phyloP scores from a whole-genome alignment of 2,113 vertebrate species.

The Cygnus buccinator region DNA sequence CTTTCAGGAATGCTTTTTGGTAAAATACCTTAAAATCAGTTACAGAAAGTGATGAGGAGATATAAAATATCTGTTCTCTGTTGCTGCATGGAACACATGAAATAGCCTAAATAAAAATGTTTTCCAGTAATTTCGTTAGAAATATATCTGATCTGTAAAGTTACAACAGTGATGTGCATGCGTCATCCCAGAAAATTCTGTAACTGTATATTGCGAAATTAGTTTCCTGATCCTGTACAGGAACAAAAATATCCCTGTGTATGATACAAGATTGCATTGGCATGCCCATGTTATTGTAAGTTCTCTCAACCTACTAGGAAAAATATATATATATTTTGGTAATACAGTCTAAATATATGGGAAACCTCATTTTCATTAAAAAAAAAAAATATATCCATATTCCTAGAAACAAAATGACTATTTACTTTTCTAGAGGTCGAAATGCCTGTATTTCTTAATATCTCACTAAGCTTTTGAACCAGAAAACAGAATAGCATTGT shows the following conservation, averaged over 20 bases:
- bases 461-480: not conserved
- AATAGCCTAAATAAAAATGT: not conserved
- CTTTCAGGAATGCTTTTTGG: slow-evolving; percentile 66
- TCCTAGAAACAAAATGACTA: not conserved
- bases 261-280: not conserved
- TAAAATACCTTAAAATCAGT: slow-evolving; percentile 26
- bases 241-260: not conserved
- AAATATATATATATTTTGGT: not conserved
- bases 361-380: not conserved
- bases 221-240: not conserved
- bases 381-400: not conserved
- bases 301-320: not conserved
- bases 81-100: not conserved
- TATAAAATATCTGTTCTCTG: not conserved
- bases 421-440: not conserved
- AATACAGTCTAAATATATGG: accelerated
- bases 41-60: not conserved
- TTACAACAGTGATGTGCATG: not conserved
- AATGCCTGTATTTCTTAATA: not conserved
- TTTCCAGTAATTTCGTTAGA: not conserved
- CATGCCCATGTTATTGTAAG: accelerated
- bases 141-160: not conserved
- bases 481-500: not conserved
- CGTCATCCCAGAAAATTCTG: not conserved
- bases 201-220: not conserved